Evolutionary conservation across 2,113 vertebrate species (phyloP), one percentile per base, ranked within the genome.

Genomic region (Perccottus glenii): DNA sequence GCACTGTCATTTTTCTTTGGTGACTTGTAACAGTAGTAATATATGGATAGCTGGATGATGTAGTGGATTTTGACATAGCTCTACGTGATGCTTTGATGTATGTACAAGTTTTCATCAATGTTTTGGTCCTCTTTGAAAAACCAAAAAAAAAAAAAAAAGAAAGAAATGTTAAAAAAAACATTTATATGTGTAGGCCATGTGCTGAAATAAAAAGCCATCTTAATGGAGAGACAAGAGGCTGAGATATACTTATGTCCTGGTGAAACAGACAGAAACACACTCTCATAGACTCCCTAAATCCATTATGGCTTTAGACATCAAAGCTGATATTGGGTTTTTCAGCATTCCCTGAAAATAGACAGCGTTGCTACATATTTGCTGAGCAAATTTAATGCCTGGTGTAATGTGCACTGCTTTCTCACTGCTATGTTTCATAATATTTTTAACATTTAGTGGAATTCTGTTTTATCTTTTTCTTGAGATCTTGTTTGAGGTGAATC

Each of bases 271-370:
- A 68, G 43, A 67, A 12, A 60, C 33, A 64, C 50, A 56, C 40
- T 44, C 35, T 62, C 35, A 48, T 5, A 48, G 14, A 46, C 32
- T 58, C 76, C 66, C 73, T 81, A 82, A 78, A 82, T 85, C 91
- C 89, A 92, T 92, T 88, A 92, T 77, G 64, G 69, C 70, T 68
- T 70, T 64, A 78, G 86, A 90, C 88, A 89, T 92, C 87, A 92
- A 91, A 91, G 90, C 83, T 69, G 32, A 73, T 86, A 77, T 83
- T 84, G 67, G 46, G 57, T 73, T 79, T 77, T 73, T 19, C 44
- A 52, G 59, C 61, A 56, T 69, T 82, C 59, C 33, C 74, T 73
- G 69, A 80, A 84, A 89, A 72, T 77, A 58, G 35, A 80, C 58
- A 72, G 60, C 64, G 55, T 63, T 74, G 43, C 78, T 78, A 61